phyloP scores from a whole-genome alignment of 2,113 vertebrate genomes.

The Theropithecus gelada region DNA sequence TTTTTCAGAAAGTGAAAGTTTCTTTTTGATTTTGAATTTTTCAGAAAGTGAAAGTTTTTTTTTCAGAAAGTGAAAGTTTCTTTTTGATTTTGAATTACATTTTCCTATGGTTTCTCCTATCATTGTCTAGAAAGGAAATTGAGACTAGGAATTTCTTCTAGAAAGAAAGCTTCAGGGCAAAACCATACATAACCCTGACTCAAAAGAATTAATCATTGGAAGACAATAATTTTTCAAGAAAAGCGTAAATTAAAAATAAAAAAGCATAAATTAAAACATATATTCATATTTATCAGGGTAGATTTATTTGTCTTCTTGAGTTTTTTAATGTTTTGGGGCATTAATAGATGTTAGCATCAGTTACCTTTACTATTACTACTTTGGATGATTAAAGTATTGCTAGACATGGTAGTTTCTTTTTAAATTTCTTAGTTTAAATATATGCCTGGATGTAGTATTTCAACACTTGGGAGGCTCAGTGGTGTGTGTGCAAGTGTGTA shows the following conservation, averaged over 20 bases:
- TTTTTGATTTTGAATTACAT: slow-evolving; percentile 8
- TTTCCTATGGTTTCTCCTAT: not conserved
- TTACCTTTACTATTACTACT: not conserved
- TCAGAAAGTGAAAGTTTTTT: slow-evolving; percentile 23
- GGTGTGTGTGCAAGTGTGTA: not conserved
- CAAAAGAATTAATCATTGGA: not conserved
- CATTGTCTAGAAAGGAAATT: not conserved
- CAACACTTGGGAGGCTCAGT: not conserved
- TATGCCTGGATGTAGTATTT: not conserved
- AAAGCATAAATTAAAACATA: not conserved
- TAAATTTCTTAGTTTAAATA: not conserved
- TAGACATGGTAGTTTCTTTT: not conserved
- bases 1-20: slow-evolving; percentile 20
- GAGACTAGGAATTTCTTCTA: not conserved
- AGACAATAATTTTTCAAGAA: not conserved
- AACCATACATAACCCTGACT: not conserved
- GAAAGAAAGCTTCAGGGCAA: not conserved
- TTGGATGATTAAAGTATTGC: not conserved
- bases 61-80: not conserved
- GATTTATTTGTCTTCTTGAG: not conserved
- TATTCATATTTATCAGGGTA: not conserved
- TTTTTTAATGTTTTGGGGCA: not conserved
- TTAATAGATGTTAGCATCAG: not conserved
- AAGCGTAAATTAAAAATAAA: not conserved
- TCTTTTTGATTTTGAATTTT: slow-evolving; percentile 16